phyloP scores from a whole-genome alignment of 2,797 vertebrate genomes.

The Chromis chromis region DNA sequence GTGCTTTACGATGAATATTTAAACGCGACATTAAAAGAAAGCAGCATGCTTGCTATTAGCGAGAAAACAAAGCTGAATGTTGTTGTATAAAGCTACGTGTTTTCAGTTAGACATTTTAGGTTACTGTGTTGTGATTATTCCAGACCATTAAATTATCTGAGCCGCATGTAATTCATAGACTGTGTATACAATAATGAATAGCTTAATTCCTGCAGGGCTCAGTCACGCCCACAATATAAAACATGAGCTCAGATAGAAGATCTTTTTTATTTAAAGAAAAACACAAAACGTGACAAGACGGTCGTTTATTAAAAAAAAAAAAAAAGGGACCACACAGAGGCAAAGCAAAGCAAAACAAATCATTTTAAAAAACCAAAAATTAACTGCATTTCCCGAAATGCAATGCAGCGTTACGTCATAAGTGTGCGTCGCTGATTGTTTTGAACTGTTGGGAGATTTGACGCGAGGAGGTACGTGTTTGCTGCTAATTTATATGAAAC shows the following conservation, averaged over 20 bases:
- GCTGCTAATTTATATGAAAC: not conserved
- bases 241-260: no score
- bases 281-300: no score
- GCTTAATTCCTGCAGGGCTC: no score
- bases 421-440: constrained; percentile 54
- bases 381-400: constrained; percentile 72
- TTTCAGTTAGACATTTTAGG: no score
- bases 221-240: no score
- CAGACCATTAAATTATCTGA: no score
- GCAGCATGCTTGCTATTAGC: constrained; percentile 1
- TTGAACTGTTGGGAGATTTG: constrained; percentile 38
- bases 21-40: constrained; percentile 19
- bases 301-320: not conserved
- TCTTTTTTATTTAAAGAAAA: not conserved
- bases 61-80: not conserved
- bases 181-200: no score
- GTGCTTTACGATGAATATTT: not conserved
- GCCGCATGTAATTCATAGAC: no score
- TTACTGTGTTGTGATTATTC: no score
- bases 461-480: constrained; percentile 31
- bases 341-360: not conserved
- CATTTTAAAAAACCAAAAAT: rapidly evolving
- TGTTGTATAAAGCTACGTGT: not conserved
- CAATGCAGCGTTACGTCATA: constrained; percentile 55
- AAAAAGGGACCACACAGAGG: no score